Conservation (phyloP, 2,797 vertebrate genomes). For the Malurus leucopterus region DNA sequence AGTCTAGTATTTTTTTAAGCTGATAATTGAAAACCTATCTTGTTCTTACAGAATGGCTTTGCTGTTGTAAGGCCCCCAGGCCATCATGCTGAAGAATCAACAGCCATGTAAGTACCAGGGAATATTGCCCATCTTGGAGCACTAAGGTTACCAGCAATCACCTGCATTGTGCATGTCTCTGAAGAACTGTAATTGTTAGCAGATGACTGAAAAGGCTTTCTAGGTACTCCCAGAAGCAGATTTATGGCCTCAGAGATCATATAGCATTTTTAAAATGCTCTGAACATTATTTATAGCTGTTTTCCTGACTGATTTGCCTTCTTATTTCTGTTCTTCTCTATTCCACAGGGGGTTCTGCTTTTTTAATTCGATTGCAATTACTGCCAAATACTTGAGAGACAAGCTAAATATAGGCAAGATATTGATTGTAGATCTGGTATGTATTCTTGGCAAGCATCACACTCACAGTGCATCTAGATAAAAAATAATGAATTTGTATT, state of each 20-base stretch:
- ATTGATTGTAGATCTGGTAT: constrained; percentile 83
- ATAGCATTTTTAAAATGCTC: constrained; percentile 84
- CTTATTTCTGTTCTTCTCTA: constrained; percentile 81
- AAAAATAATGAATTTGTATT: constrained; percentile 61
- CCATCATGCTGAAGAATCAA: constrained; percentile 80
- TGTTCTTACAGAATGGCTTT: constrained; percentile 80
- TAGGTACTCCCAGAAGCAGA: constrained; percentile 84
- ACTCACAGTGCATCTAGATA: constrained; percentile 49
- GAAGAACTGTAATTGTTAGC: constrained; percentile 85
- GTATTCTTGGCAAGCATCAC: constrained; percentile 69
- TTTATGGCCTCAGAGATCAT: constrained; percentile 89
- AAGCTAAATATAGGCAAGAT: constrained; percentile 81
- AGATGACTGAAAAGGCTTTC: constrained; percentile 89
- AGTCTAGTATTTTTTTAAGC: constrained; percentile 37
- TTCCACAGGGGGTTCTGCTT: constrained; percentile 82
- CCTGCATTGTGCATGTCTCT: constrained; percentile 80
- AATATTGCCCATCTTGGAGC: constrained; percentile 75
- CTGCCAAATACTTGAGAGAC: constrained; percentile 81
- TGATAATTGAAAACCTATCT: constrained; percentile 70
- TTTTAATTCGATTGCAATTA: constrained; percentile 84
- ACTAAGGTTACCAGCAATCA: constrained; percentile 83
- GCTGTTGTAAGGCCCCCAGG: constrained; percentile 79
- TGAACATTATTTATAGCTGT: constrained; percentile 86
- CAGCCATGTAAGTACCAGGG: constrained; percentile 81
- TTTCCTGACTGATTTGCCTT: constrained; percentile 80